phyloP scores from a whole-genome alignment of 2,113 vertebrate species.

The Urocynchramus pylzowi region DNA sequence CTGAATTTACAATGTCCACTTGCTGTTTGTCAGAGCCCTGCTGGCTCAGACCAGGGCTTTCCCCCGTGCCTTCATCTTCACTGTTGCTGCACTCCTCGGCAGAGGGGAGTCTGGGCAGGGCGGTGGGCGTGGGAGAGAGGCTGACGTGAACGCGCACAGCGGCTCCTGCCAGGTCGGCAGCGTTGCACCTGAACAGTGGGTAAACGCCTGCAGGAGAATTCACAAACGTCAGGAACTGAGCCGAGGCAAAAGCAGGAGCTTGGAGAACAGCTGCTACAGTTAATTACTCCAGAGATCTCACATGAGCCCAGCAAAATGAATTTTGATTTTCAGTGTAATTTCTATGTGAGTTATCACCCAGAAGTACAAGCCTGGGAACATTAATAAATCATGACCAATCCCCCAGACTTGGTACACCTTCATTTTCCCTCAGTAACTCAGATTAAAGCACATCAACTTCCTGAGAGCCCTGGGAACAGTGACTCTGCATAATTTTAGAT shows the following conservation, averaged over 20 bases:
- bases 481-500: background rate
- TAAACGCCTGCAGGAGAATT: slow-evolving; percentile 81
- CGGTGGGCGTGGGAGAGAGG: slow-evolving; percentile 31
- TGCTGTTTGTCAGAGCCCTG: background rate
- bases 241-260: background rate
- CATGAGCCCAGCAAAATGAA: background rate
- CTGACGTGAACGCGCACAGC: slow-evolving; percentile 84
- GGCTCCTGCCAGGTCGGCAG: slow-evolving; percentile 84
- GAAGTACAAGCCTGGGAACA: background rate
- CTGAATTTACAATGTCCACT: background rate
- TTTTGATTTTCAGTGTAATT: background rate
- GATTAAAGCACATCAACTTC: background rate
- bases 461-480: background rate
- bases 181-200: slow-evolving; percentile 85
- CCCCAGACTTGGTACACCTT: background rate
- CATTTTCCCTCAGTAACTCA: background rate
- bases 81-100: slow-evolving; percentile 65
- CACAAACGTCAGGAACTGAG: background rate
- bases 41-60: background rate
- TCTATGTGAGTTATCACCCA: background rate
- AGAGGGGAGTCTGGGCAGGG: background rate
- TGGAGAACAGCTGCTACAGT: background rate
- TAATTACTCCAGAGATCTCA: background rate
- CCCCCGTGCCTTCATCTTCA: slow-evolving; percentile 38
- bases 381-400: background rate